These are phyloP conservation scores for Amazona ochrocephala DNA, from an alignment of 2,797 vertebrate species.

Conservation along the genomic window DNA sequence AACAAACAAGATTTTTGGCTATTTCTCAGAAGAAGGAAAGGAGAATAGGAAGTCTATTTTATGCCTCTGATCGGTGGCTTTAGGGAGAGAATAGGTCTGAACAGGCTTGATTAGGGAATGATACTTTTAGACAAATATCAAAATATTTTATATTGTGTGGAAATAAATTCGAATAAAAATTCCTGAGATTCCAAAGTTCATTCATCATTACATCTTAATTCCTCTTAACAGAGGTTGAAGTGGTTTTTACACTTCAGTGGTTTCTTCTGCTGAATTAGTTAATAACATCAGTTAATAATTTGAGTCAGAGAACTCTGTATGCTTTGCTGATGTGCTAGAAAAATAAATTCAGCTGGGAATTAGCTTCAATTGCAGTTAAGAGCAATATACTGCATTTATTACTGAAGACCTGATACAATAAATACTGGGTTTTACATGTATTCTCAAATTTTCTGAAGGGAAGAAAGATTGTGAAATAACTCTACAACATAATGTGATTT, in stretches of 20 bases:
- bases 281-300: constrained; percentile 29
- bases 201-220: constrained; percentile 8
- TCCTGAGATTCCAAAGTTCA: background rate
- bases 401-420: background rate
- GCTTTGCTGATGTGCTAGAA: constrained; percentile 17
- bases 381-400: constrained; percentile 36
- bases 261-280: constrained; percentile 35
- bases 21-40: background rate
- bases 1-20: background rate
- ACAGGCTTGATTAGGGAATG: background rate
- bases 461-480: background rate
- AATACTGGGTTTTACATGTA: background rate
- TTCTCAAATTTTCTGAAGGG: constrained; percentile 30
- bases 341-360: constrained; percentile 20
- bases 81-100: background rate
- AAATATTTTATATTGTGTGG: background rate
- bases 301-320: background rate
- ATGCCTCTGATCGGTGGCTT: background rate
- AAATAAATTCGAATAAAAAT: background rate
- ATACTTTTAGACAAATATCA: background rate
- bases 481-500: background rate
- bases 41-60: background rate
- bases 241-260: background rate
- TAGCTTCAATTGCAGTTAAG: constrained; percentile 23
- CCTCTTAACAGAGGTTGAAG: background rate